Evolutionary conservation across 2,113 vertebrate genomes (phyloP), one percentile per base, ranked within the genome.

Genomic region (Chinchilla lanigera): DNA sequence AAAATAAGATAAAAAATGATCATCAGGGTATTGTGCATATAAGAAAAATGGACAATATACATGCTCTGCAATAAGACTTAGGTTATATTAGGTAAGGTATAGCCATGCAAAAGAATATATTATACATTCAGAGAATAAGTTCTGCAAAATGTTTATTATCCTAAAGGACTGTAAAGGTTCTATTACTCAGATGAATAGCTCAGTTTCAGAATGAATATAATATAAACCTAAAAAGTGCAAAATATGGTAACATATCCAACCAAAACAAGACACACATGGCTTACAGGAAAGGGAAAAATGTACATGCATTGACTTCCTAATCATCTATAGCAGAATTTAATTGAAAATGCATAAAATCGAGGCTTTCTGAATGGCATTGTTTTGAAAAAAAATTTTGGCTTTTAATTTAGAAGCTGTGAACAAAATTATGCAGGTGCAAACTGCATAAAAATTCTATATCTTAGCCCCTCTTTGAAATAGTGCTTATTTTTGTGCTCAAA

Each of bases 341-440:
- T 56, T 50, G 2, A 75, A 35, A 67, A 38, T 81, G 0, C 71
- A 77, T 88, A 56, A 95, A 94, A 73, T 50, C 16, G 89, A 87
- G 11, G 5, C 90, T 94, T 94, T 95, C 58, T 73, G 10, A 86
- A 41, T 90, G 30, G 0, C 2, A 41, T 38, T 63, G 9, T 71
- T 96, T 61, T 61, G 5, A 26, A 69, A 92, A 92, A 96, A 95
- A 8, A 77, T 81, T 52, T 85, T 89, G 9, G 52, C 11, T 90
- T 90, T 89, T 86, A 78, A 89, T 94, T 97, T 81, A 83, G 85
- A 89, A 69, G 33, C 7, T 20, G 0, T 90, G 60, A 30, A 5
- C 6, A 95, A 95, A 82, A 89, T 77, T 91, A 69, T 75, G 6
- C 73, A 80, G 26, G 0, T 86, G 65, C 19, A 90, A 85, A 87